These are phyloP conservation scores for Nebria salina DNA, from an alignment of 2,888 invertebrate species.

Conservation along the genomic window DNA sequence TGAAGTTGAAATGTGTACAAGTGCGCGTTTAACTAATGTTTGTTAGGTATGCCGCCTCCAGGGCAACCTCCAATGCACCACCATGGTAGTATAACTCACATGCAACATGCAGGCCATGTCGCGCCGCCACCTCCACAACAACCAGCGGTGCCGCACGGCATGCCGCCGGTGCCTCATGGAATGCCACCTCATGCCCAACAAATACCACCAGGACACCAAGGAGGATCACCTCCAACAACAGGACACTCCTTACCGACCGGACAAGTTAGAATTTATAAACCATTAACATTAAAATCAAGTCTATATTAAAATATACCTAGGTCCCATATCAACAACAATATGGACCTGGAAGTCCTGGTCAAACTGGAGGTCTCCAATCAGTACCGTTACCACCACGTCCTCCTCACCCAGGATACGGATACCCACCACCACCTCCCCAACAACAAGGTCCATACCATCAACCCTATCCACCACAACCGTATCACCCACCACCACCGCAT, in stretches of 20 bases:
- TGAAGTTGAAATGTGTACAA: too few species aligned
- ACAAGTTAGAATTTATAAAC: constrained; percentile 2
- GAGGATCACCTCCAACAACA: constrained; percentile 49
- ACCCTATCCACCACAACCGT: constrained; percentile 61
- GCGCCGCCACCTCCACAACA: constrained; percentile 51
- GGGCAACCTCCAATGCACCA: constrained; percentile 53
- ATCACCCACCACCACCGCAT: constrained; percentile 63
- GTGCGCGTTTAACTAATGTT: neutral
- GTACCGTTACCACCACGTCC: constrained; percentile 67
- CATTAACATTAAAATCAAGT: constrained; percentile 28
- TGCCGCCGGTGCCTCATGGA: constrained; percentile 48
- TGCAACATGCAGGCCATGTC: constrained; percentile 48
- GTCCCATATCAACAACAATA: constrained; percentile 61
- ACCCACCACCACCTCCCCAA: constrained; percentile 64
- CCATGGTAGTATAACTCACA: constrained; percentile 50
- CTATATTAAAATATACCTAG: constrained; percentile 48
- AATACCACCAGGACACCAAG: constrained; percentile 34
- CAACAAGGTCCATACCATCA: constrained; percentile 60
- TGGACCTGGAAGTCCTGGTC: constrained; percentile 58
- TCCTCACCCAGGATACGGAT: constrained; percentile 65
- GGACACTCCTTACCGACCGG: constrained; percentile 48
- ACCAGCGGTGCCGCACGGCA: constrained; percentile 48
- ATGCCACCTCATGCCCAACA: constrained; percentile 50
- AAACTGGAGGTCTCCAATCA: constrained; percentile 59
- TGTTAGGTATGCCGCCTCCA: constrained; percentile 44